phyloP scores from a whole-genome alignment of 1,140 invertebrate species.

The Achroia grisella region DNA sequence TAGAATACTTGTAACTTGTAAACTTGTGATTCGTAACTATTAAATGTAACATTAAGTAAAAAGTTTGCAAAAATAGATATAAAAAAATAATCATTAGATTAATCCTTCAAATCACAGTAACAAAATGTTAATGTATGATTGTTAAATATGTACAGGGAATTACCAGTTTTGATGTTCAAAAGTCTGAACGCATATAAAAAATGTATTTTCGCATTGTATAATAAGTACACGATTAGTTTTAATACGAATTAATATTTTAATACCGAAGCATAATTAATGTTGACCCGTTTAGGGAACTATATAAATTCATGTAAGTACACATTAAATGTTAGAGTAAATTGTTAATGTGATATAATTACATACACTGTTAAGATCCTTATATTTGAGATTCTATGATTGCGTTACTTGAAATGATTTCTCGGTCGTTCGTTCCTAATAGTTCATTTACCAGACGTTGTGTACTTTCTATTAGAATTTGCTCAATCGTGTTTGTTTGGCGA shows the following conservation, averaged over 20 bases:
- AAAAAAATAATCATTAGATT: constrained; percentile 15
- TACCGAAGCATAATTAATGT: constrained; percentile 59
- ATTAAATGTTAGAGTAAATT: constrained; percentile 47
- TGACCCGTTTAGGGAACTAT: constrained; percentile 47
- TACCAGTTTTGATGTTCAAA: constrained; percentile 59
- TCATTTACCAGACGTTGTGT: constrained; percentile 42
- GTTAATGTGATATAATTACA: constrained; percentile 56
- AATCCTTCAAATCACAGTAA: constrained; percentile 68
- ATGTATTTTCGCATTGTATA: constrained; percentile 71
- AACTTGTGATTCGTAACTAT: constrained; percentile 23
- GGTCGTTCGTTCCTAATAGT: constrained; percentile 59
- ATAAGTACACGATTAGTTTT: constrained; percentile 61
- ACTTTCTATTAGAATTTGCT: constrained; percentile 62
- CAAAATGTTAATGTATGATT: constrained; percentile 63
- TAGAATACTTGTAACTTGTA: constrained; percentile 6
- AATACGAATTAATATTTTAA: constrained; percentile 67
- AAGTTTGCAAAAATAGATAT: constrained; percentile 16
- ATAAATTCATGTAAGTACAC: constrained; percentile 37
- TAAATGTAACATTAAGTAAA: constrained; percentile 15
- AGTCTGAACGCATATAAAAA: constrained; percentile 60
- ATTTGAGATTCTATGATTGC: constrained; percentile 45
- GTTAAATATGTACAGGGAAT: constrained; percentile 69
- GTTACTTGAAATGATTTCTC: constrained; percentile 40
- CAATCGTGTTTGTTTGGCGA: constrained; percentile 47
- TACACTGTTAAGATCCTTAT: constrained; percentile 48